Conservation (phyloP, 2,113 vertebrate genomes). For the Pelodiscus sinensis region DNA sequence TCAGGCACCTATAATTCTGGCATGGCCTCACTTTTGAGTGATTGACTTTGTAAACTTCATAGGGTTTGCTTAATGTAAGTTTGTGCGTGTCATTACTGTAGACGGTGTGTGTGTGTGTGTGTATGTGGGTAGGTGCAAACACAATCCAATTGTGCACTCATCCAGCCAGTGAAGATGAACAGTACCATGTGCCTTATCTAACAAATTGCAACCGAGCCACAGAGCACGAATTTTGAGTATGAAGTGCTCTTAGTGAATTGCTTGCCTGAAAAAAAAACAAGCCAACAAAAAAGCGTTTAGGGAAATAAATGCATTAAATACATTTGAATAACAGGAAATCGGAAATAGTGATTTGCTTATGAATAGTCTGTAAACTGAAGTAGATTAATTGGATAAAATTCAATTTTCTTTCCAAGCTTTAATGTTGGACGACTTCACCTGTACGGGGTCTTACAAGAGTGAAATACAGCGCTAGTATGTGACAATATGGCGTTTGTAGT, state of each 20-base stretch:
- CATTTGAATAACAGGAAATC: background rate
- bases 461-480: background rate
- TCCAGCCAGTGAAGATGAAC: background rate
- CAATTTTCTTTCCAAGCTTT: background rate
- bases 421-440: background rate
- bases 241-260: background rate
- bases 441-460: background rate
- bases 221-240: background rate
- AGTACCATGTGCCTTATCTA: background rate
- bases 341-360: background rate
- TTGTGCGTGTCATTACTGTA: background rate
- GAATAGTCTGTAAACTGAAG: fast-evolving
- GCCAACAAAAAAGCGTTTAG: background rate
- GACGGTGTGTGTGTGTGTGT: background rate
- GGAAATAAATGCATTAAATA: background rate
- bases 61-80: background rate
- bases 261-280: background rate
- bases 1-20: fast-evolving
- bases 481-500: background rate
- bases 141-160: background rate
- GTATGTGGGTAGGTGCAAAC: background rate
- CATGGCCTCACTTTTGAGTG: background rate
- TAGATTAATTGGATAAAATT: background rate
- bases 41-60: background rate
- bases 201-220: background rate